Evolutionary conservation across 2,797 vertebrate species (phyloP).

Genomic region (Pangasius sanitwongsei): DNA sequence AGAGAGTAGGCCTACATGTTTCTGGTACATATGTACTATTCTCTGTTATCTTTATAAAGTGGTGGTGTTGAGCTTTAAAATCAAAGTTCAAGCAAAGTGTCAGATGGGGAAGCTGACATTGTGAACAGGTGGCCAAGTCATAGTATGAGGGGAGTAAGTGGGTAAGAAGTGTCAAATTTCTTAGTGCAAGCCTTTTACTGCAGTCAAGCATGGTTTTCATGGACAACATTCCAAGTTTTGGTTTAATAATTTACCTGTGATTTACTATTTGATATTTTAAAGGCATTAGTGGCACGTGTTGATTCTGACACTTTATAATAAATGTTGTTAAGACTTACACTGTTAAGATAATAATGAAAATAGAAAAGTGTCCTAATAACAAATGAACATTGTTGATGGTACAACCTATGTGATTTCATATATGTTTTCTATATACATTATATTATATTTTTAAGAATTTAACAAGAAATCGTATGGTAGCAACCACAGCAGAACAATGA

Average conservation of each 20-base stretch:
- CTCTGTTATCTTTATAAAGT: neutral
- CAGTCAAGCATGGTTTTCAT: conserved; percentile 55
- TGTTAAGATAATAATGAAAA: neutral
- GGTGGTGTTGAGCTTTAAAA: neutral
- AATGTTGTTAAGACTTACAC: neutral
- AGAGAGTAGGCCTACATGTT: neutral
- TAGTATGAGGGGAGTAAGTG: conserved; percentile 47
- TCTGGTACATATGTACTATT: neutral
- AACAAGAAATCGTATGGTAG: neutral
- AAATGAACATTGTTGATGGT: neutral
- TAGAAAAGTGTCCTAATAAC: neutral
- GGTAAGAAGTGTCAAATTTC: conserved; percentile 69
- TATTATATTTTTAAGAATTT: neutral
- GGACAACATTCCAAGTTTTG: conserved; percentile 62
- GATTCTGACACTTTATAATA: neutral
- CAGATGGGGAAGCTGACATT: conserved; percentile 33
- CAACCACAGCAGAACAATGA: neutral
- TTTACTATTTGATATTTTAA: neutral
- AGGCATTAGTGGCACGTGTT: neutral
- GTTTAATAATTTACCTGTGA: conserved; percentile 41
- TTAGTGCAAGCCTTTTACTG: conserved; percentile 60
- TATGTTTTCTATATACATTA: neutral
- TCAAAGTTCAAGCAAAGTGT: conserved; percentile 42
- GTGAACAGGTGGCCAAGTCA: conserved; percentile 66
- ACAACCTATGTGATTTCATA: neutral